Percentiles rank a stretch among this genome's conserved stretches.
Evolutionary conservation across 2,888 invertebrate genomes (phyloP).

Genomic region (Gryllus longicercus): DNA sequence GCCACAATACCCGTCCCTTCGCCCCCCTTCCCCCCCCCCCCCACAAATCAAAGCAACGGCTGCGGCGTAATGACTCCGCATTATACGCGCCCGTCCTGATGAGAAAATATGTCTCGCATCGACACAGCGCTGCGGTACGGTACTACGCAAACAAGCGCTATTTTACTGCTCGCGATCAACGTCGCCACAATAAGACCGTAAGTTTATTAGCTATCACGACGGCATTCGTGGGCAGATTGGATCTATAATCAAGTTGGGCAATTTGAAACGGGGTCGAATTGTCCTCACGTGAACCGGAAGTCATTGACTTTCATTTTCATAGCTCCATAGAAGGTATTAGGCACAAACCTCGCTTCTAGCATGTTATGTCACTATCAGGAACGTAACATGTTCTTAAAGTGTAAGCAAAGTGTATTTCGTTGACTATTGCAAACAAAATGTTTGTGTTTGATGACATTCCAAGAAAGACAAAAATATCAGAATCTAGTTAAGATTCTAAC

Average conservation of each 20-base stretch:
- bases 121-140: not conserved
- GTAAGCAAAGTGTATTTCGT: no score
- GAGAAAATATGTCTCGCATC: constrained; percentile 7
- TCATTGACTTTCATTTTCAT: not conserved
- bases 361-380: no score
- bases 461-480: no score
- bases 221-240: not conserved
- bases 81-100: constrained; percentile 9
- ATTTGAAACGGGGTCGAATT: not conserved
- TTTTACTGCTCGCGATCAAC: not conserved
- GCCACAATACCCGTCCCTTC: not conserved
- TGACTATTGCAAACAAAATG: no score
- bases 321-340: no score
- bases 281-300: not conserved
- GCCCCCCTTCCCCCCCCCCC: not conserved
- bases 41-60: not conserved
- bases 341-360: no score
- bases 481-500: no score
- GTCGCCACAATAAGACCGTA: not conserved
- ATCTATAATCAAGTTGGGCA: not conserved
- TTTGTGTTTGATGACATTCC: no score
- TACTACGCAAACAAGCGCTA: not conserved
- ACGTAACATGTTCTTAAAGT: no score
- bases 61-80: not conserved
- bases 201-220: not conserved